Evolutionary conservation across 2,888 invertebrate genomes (phyloP), one percentile per base, ranked within the genome.

Genomic region (Thecophora atra): DNA sequence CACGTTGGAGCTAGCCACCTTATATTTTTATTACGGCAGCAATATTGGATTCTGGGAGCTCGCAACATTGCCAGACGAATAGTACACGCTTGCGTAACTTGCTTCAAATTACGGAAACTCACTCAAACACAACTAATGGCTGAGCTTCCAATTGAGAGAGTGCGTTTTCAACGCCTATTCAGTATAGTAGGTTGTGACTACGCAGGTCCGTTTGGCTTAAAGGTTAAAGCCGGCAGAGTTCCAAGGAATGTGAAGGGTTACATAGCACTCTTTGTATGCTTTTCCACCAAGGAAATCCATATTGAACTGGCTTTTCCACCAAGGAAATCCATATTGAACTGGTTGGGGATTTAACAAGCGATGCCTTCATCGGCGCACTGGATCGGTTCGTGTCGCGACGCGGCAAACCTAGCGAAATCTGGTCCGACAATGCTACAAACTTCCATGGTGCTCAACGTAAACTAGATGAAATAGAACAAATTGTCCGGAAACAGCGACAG

Each of bases 221-320:
- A 70, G 15, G 28, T 47, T 6, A 56, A 67, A 13, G 64, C 62
- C 1, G 75, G 73, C 13, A 70, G 56, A 28, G 58, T 70, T 42
- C 75, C 73, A 3, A 30, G n/a, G 5, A 69, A 70, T 15, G 62
- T 72, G 15, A 73, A 75, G 66, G 72, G 72, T 19, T 76, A 73
- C n/a, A 71, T 73, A 56, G 71, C 70, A 24, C 15, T 76, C 1
- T 75, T 76, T 19, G 44, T 75, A 63, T 75, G 73, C 19, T 76
- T 75, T 63, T 37, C 70, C 37, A 76, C 74, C 17, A 76, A 76
- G 56, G 76, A 74, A 15, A 70, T 66, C 3, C 72, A 75, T 60
- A 15, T 71, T 15, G 72, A 75, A 24, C 21, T 75, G 5, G 70
- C 72, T 69, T 64, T 75, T n/a, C n/a, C n/a, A n/a, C n/a, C n/a